Base-by-base conservation (phyloP, 2,797 vertebrate species). In the Eupleurogrammus muticus region DNA sequence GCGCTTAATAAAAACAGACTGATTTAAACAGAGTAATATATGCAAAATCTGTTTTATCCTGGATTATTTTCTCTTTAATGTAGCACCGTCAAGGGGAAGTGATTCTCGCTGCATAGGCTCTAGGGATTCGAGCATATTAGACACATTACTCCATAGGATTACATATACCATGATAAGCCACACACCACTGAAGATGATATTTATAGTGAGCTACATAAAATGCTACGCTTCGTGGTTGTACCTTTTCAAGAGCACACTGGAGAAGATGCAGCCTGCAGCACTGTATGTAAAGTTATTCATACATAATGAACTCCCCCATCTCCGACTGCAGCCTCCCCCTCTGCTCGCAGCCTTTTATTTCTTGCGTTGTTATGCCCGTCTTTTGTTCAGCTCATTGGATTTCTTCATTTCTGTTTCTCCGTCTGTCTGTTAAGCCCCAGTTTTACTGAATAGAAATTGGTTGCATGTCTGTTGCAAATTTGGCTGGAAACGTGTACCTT, bases 11-110 rank as follows among this genome's bases (percentile, higher is more conserved):
- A 84, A n/a, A 79, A 28, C n/a, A 56, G 66, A 40, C 46, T 40
- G 40, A 74, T 40, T 64, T 52, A 20, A 5, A 20, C 59, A 51
- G 35, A 56, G 56, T 70, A 63, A 78, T 79, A 19, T 72, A 66
- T 81, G 74, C 35, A 0, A 55, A 58, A 71, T 53, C 53, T 59
- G n/a, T 61, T 81, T 79, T 69, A 79, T 64, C 40, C 52, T 28
- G 77, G 77, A 77, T 87, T 83, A 75, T 70, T 80, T 66, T 72
- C 55, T 20, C 76, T 84, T 77, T 56, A 74, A 65, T 72, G 64
- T 56, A 35, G 28, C 23, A 38, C 35, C 60, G 66, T 68, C 38
- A 62, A 16, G 35, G 53, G 38, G 55, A 61, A 53, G 38, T 50
- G 55, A 14, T 46, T 66, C 47, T 50, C n/a, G 1, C 35, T 46